Evolutionary conservation across 2,888 invertebrate species (phyloP), one percentile per base, ranked within the genome.

Genomic region (Panzeria rudis): DNA sequence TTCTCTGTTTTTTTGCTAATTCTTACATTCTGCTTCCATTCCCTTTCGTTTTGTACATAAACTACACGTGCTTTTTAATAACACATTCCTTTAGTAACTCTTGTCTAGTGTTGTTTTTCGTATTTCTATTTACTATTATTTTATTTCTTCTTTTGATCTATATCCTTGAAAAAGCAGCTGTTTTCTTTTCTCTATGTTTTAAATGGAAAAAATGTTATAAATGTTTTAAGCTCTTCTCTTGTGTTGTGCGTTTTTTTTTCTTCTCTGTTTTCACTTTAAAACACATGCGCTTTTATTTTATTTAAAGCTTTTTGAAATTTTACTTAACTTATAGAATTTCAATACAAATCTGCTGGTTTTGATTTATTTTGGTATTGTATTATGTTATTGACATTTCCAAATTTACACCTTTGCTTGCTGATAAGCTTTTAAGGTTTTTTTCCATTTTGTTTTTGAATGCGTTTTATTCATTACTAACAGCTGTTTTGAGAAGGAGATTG

Each of bases 11-110:
- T 61, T 11, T 8, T 15, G 5, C 17, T 69, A 56, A 8, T 54
- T 54, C 6, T 20, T 17, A 35, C 35, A n/a, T 54, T 13, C 47
- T 71, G 32, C 54, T 61, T 15, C 3, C 3, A 38, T 56, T 35
- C 17, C 20, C 13, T 56, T 68, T 61, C 47, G n/a, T 20, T n/a
- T 29, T 32, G 6, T 72, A 64, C 56, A 15, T 44, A 44, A 62
- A 75, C 54, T 79, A 13, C 83, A 78, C 78, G 77, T 83, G 78
- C 71, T 68, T 78, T 83, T 72, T 11, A n/a, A 11, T 59, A 35
- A 47, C 35, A 78, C 56, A 83, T 83, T 59, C 78, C 83, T 72
- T 78, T 52, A 61, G 66, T 68, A 44, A 56, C 7, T 38, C 13
- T 38, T 56, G 7, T 25, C 35, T 11, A 8, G 54, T 13, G 5